Evolutionary conservation across 2,113 vertebrate species (phyloP), one percentile per base, ranked within the genome.

Genomic region (Rutilus rutilus): DNA sequence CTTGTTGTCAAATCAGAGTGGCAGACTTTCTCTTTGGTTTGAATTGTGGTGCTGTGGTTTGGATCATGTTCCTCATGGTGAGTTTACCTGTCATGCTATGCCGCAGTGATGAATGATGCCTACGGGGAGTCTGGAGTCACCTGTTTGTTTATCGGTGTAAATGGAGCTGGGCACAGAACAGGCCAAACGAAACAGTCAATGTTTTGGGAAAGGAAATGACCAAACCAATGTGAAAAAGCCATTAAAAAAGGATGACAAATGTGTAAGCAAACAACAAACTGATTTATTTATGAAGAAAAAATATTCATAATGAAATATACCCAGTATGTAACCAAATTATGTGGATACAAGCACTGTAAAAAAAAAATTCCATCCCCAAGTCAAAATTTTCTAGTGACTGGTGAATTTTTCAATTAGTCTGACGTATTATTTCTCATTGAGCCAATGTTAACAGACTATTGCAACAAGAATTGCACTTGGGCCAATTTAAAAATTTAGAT

Each of bases 71-170:
- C 17, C 45, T 82, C 25, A 1, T 65, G 39, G 42, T 50, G 42
- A 65, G 62, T 67, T 82, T 82, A 67, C 79, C 45, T 82, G 79
- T 52, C 79, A 82, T 67, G 60, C 25, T 52, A 27, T 82, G 62
- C 42, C 4, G 9, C 79, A 47, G n/a, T 82, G 79, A 52, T 67
- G 42, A 82, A 82, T 67, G 62, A 52, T 47, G 19, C 27, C 79
- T 82, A 17, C 27, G 64, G 79, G 79, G 79, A 52, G 79, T 82
- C 79, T 82, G 79, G 17, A 82, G 79, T 82, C 62, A 82, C 79
- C 79, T 82, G 79, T 67, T 82, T 82, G 62, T 82, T 82, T 82
- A 82, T 67, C 67, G 27, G 19, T 67, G 60, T 67, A 82, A 82
- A 67, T 23, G n/a, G 79, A 82, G 15, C 79, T 50, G 36, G 39